Base-by-base conservation (phyloP, 2,797 vertebrate genomes). In the Bradypodion pumilum region DNA sequence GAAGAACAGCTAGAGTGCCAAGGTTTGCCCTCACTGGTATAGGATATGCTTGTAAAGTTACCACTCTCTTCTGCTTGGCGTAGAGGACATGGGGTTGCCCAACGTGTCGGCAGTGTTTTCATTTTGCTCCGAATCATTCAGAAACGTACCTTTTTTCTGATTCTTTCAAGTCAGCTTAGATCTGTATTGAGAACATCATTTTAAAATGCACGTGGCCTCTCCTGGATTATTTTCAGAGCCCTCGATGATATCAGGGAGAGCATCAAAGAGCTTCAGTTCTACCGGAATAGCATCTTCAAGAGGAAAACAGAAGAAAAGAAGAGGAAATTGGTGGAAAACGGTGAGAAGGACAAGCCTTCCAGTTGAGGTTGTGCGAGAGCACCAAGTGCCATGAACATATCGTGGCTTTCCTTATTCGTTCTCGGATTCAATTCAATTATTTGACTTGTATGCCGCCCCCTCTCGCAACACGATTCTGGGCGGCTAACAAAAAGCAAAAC, bases 191-290 rank as follows among this genome's bases (percentile, higher is more conserved):
- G 27, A 63, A 81, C 5, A 1, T 21, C n/a, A 1, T 0, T 75
- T 69, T 16, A 40, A 81, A 89, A 82, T 59, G 10, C 2, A 42
- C 19, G n/a, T 29, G 16, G 7, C 29, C 66, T 60, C n/a, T 82
- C 70, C 80, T 73, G 85, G 59, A 86, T 91, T 93, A 87, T 81
- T 96, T 95, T 88, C 91, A 99, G 98, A 95, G 98, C 98, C 0
- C 93, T 99, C 59, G 97, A 96, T n/a, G 98, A 99, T 95, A 99
- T 99, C 94, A 95, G 88, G 86, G 98, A 99, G 94, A 99, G 98
- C 95, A 98, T 99, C 90, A 97, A 96, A 93, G 98, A 99, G 82
- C 97, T 99, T 37, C 96, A 96, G 91, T 98, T 96, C 95, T 99
- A 99, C 96, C 97, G 97, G 95, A 95, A 91, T 23, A 96, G 91